phyloP scores from a whole-genome alignment of 2,797 vertebrate genomes.

The Tolypeutes matacus region DNA sequence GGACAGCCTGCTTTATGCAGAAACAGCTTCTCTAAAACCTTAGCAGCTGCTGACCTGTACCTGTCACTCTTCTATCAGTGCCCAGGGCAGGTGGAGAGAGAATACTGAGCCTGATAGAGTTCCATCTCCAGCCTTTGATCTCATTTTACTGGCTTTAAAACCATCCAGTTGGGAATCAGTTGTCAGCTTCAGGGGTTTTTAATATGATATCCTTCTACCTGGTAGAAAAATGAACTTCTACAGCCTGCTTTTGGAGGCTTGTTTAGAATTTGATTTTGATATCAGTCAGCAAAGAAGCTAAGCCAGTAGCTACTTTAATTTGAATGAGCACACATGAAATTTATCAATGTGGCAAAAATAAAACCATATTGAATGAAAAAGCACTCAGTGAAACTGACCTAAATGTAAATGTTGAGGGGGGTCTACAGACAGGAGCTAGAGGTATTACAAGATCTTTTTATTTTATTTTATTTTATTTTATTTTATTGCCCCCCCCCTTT shows the following conservation, averaged over 20 bases:
- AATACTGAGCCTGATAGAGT: background rate
- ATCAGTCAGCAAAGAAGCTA: slow-evolving; percentile 37
- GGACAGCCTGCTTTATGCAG: background rate
- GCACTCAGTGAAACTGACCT: background rate
- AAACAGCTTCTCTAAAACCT: background rate
- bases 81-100: background rate
- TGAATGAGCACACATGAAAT: slow-evolving; percentile 52
- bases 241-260: slow-evolving; percentile 33
- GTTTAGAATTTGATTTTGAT: slow-evolving; percentile 58
- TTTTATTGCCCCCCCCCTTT: too few species aligned
- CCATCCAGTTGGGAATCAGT: background rate
- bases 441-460: background rate
- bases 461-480: background rate
- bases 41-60: background rate
- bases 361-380: slow-evolving; percentile 46
- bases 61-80: background rate
- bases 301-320: background rate
- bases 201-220: background rate
- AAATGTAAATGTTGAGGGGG: background rate
- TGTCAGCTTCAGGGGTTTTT: slow-evolving; percentile 34
- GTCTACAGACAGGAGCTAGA: background rate
- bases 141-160: background rate
- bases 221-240: background rate
- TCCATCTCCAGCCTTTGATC: slow-evolving; percentile 10
- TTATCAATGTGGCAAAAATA: slow-evolving; percentile 43